phyloP scores from a whole-genome alignment of 2,113 vertebrate species.

The Mormyrus iriodes region DNA sequence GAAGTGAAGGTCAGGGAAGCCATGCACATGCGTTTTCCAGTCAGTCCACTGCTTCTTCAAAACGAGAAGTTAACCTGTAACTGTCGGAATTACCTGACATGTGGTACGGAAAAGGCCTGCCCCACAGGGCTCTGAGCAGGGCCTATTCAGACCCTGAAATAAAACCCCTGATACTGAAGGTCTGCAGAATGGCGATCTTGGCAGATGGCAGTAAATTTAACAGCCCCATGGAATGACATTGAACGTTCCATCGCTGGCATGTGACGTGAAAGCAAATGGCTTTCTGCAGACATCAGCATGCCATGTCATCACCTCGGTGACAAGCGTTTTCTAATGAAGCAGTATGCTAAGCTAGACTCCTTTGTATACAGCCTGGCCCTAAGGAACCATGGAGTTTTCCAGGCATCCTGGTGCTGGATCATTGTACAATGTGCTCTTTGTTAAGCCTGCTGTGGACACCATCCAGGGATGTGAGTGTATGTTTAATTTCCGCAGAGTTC shows the following conservation, averaged over 20 bases:
- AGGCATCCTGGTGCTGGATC: not conserved
- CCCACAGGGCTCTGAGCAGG: not conserved
- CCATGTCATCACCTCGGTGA: not conserved
- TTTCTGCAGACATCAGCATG: not conserved
- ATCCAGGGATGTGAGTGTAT: not conserved
- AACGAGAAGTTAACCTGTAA: slow-evolving; percentile 1
- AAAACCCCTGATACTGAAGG: not conserved
- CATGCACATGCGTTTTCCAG: slow-evolving; percentile 51
- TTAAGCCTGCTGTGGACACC: not conserved
- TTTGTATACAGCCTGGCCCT: not conserved
- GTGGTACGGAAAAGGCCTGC: not conserved
- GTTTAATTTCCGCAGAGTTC: not conserved
- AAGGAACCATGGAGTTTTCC: not conserved
- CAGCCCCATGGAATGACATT: slow-evolving; percentile 13
- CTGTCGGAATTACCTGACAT: not conserved
- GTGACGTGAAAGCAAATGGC: slow-evolving; percentile 4
- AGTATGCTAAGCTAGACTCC: not conserved
- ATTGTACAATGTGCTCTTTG: not conserved
- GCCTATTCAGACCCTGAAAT: not conserved
- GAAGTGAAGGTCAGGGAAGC: slow-evolving; percentile 40
- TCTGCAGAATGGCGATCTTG: not conserved
- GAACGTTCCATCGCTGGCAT: slow-evolving; percentile 32
- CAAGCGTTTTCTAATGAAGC: not conserved
- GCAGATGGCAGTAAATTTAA: slow-evolving; percentile 5
- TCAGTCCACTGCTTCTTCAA: slow-evolving; percentile 33